phyloP scores from a whole-genome alignment of 23 tunicate species.

The Diplosoma virens region DNA sequence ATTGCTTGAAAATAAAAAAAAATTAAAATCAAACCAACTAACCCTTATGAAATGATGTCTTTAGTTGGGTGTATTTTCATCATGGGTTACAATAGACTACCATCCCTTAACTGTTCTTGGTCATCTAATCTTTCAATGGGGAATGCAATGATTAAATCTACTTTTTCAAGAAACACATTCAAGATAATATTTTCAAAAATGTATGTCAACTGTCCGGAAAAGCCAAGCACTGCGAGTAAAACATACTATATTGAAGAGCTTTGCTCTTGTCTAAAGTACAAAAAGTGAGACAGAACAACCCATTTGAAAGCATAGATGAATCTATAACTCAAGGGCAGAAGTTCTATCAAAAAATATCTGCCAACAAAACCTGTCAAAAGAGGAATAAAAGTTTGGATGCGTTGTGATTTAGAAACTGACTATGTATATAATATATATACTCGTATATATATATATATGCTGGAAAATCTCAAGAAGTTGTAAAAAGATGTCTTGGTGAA shows the following conservation, averaged over 20 bases:
- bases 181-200: slow-evolving; percentile 32
- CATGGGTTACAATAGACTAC: slow-evolving; percentile 22
- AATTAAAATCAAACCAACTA: slow-evolving; percentile 27
- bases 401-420: slow-evolving; percentile 22
- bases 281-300: slow-evolving; percentile 25
- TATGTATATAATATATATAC: slow-evolving; percentile 8
- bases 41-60: slow-evolving; percentile 23
- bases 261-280: slow-evolving; percentile 17
- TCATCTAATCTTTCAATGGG: slow-evolving; percentile 23
- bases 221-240: slow-evolving; percentile 13
- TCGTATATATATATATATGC: slow-evolving; percentile 22
- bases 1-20: slow-evolving; percentile 11
- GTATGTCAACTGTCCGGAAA: slow-evolving; percentile 11
- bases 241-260: slow-evolving; percentile 24
- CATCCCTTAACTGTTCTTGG: slow-evolving; percentile 18
- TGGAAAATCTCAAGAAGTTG: slow-evolving; percentile 8
- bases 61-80: slow-evolving; percentile 22
- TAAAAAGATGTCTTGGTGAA: slow-evolving; percentile 28
- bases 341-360: slow-evolving; percentile 21
- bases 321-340: slow-evolving; percentile 24
- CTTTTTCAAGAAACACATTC: slow-evolving; percentile 31
- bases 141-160: slow-evolving; percentile 13
- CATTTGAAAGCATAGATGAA: slow-evolving; percentile 19
- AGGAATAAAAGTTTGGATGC: slow-evolving; percentile 34
- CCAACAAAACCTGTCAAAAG: slow-evolving; percentile 33